phyloP scores from a whole-genome alignment of 1,140 invertebrate species.

The Brachionus rubens region DNA sequence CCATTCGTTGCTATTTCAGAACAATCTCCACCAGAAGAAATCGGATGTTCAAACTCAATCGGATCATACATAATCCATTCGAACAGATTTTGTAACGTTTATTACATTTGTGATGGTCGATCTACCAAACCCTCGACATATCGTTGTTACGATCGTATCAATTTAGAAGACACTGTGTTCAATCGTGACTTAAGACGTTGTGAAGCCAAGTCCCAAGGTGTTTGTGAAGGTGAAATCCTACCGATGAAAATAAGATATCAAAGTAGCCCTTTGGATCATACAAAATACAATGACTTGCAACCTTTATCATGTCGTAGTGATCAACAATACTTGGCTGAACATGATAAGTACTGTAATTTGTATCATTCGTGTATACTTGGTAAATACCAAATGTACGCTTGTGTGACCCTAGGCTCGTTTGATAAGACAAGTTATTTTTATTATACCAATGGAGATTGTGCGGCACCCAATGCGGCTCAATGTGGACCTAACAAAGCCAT shows the following conservation, averaged over 20 bases:
- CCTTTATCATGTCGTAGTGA: background rate
- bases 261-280: slow-evolving; percentile 25
- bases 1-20: slow-evolving; percentile 6
- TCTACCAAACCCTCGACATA: background rate
- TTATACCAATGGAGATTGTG: slow-evolving; percentile 45
- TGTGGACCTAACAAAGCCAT: slow-evolving; percentile 12
- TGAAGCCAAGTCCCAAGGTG: background rate
- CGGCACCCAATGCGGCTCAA: slow-evolving; percentile 8
- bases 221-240: slow-evolving; percentile 4
- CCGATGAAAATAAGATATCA: slow-evolving; percentile 15
- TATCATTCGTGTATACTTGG: slow-evolving; percentile 43
- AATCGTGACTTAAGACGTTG: slow-evolving; percentile 3
- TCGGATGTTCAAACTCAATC: slow-evolving; percentile 1
- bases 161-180: background rate
- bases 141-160: slow-evolving; percentile 29
- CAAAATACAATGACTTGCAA: background rate
- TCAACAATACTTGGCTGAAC: slow-evolving; percentile 39
- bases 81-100: slow-evolving; percentile 37
- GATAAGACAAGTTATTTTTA: slow-evolving; percentile 41
- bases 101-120: slow-evolving; percentile 35
- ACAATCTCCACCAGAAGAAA: background rate
- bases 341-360: slow-evolving; percentile 46
- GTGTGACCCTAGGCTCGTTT: background rate
- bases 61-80: slow-evolving; percentile 25
- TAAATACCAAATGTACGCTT: slow-evolving; percentile 46